Evolutionary conservation across 2,113 vertebrate species (phyloP).

Genomic region (Neodon shergylaensis): DNA sequence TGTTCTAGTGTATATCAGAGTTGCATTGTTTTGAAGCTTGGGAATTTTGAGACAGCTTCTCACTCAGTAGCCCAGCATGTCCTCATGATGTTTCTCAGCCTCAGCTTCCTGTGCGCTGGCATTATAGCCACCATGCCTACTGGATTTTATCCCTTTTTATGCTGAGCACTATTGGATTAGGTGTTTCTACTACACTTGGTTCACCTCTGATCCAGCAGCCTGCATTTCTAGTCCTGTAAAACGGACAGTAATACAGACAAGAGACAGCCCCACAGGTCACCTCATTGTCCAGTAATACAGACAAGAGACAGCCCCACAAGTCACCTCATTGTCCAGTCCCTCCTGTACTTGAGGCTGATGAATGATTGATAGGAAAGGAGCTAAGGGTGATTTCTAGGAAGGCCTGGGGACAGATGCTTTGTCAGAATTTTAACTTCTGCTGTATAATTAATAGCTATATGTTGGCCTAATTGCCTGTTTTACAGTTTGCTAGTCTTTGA

Average conservation of each 20-base stretch:
- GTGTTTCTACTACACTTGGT: neutral
- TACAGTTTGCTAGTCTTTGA: neutral
- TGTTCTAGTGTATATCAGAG: neutral
- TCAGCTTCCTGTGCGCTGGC: neutral
- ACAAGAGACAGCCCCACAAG: neutral
- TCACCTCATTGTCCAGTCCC: neutral
- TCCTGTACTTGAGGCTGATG: neutral
- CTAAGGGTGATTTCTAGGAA: neutral
- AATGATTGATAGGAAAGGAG: neutral
- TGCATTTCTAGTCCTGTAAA: neutral
- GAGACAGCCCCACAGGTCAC: neutral
- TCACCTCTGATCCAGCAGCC: neutral
- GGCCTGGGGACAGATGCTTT: neutral
- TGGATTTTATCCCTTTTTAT: neutral
- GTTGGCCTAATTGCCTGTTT: neutral
- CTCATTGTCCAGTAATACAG: neutral
- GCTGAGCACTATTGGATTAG: neutral
- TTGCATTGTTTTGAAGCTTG: neutral
- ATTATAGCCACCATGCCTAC: neutral
- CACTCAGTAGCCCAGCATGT: neutral
- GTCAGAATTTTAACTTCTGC: neutral
- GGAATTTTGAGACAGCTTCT: neutral
- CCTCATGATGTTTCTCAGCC: neutral
- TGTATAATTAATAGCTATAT: neutral
- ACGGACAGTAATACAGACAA: neutral